These are phyloP conservation scores for Gallinago undulata DNA, from an alignment of 2,113 vertebrate species.

Conservation along the genomic window DNA sequence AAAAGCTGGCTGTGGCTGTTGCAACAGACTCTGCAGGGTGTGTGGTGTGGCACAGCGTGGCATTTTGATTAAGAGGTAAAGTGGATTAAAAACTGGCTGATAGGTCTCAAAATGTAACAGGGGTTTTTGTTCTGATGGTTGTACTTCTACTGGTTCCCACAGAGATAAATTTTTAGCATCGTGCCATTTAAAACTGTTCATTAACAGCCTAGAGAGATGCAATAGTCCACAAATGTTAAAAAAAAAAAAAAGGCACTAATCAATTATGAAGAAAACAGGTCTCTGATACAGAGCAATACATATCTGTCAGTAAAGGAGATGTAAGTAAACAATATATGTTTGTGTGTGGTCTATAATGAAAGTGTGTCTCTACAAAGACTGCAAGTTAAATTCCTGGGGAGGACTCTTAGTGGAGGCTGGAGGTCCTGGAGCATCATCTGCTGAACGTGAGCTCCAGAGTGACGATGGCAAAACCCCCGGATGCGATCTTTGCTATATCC, in stretches of 20 bases:
- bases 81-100: neutral
- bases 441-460: neutral
- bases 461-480: neutral
- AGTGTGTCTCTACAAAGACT: neutral
- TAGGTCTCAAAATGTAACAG: neutral
- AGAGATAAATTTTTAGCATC: neutral
- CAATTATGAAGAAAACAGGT: neutral
- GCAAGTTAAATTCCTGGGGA: neutral
- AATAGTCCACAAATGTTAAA: neutral
- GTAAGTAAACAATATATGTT: neutral
- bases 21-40: neutral
- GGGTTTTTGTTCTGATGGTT: neutral
- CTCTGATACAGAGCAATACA: neutral
- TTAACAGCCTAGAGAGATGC: neutral
- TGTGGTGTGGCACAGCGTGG: neutral
- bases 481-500: neutral
- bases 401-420: neutral
- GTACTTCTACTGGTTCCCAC: neutral
- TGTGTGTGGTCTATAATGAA: neutral
- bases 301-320: neutral
- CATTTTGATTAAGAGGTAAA: slow-evolving; percentile 31
- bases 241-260: neutral
- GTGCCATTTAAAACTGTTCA: neutral
- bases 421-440: neutral
- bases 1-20: neutral